phyloP scores from a whole-genome alignment of 1,140 invertebrate genomes.

The Zaprionus lachaisei region DNA sequence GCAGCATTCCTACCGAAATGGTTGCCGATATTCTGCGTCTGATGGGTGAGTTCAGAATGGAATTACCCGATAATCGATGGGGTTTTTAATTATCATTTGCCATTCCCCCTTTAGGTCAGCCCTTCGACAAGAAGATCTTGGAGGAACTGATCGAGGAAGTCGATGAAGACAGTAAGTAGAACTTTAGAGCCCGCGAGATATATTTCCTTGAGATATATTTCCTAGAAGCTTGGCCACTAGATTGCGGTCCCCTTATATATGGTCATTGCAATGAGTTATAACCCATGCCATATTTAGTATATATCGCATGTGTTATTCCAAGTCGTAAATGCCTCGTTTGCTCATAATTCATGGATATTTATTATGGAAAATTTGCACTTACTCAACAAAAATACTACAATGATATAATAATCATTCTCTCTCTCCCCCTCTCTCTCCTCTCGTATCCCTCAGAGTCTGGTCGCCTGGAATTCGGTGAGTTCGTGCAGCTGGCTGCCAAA shows the following conservation, averaged over 20 bases:
- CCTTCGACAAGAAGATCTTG: constrained; percentile 97
- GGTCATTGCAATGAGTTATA: neutral
- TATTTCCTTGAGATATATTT: neutral
- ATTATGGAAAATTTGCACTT: neutral
- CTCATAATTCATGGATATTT: neutral
- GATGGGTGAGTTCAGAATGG: constrained; percentile 88
- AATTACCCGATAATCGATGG: neutral
- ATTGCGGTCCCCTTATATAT: constrained; percentile 20
- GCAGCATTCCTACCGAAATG: constrained; percentile 97
- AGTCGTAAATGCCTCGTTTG: constrained; percentile 53
- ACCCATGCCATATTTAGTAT: neutral
- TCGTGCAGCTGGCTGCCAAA: constrained; percentile 96
- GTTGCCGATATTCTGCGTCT: constrained; percentile 96
- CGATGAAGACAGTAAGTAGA: constrained; percentile 95
- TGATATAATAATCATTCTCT: constrained; percentile 32
- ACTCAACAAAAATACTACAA: constrained; percentile 16
- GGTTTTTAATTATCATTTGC: neutral
- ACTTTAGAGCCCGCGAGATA: neutral
- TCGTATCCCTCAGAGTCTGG: constrained; percentile 90
- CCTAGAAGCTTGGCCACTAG: neutral
- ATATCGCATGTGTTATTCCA: constrained; percentile 12
- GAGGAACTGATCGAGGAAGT: constrained; percentile 98
- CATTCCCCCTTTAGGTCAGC: constrained; percentile 86
- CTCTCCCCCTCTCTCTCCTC: neutral
- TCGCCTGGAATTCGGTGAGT: constrained; percentile 97